Base-by-base conservation (phyloP, 1,140 invertebrate species). In the Oryctes rhinoceros region DNA sequence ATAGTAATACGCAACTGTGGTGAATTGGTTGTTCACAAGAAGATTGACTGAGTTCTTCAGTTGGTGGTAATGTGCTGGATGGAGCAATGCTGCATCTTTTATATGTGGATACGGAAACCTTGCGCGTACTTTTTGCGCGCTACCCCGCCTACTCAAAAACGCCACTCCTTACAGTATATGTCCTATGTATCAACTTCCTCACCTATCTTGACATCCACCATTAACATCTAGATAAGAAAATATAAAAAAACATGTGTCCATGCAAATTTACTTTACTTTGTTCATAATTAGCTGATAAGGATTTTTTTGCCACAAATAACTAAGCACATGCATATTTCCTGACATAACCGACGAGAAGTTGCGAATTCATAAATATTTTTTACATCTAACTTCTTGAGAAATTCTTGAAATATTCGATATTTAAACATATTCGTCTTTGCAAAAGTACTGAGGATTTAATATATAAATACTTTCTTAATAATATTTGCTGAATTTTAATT, bases 1-100 rank as follows among this genome's bases (percentile, higher is more conserved):
- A 67, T 62, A 76, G 71, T 62, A 76, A 47, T 76, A 76, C 35
- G 67, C 13, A 35, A 76, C 75, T 59, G 59, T 80, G 53, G 24
- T 37, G 44, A 2, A 30, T 30, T 30, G 24, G 24, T 30, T 30
- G 20, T 76, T 47, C 71, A 59, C 39, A 24, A 67, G 65, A 35
- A 67, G 65, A 53, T 18, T 67, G 48, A 80, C 79, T 81, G 76
- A 77, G 67, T 62, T 77, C 65, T 81, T 80, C 76, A 18, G 49
- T 13, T 79, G 62, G 15, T 78, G 81, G 74, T 80, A 81, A 81
- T 81, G 81, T 81, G 81, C 78, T 75, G 79, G 71, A 79, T 81
- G 30, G 76, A 80, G 74, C 47, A 80, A 5, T 79, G 79, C 59
- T 79, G 62, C 53, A 78, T 81, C 81, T 80, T 81, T 81, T 81